Base-by-base conservation (phyloP, 2,113 vertebrate genomes). In the Epinephelus lanceolatus region DNA sequence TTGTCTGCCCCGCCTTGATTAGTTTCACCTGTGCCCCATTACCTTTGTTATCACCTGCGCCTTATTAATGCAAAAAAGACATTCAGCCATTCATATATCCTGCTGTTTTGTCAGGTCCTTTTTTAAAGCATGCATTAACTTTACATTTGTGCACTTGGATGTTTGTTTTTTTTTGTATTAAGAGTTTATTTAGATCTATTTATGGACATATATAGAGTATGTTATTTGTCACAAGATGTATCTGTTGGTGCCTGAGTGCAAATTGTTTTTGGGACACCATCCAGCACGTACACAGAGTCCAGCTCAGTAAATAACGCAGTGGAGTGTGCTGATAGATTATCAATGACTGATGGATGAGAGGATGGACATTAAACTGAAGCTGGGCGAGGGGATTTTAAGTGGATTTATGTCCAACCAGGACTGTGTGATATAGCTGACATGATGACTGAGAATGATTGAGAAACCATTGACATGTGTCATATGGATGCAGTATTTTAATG, bases 251-350 rank as follows among this genome's bases (percentile, higher is more conserved):
- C 30, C 60, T 66, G 74, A 12, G 13, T 40, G 42, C 49, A 62
- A 76, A 76, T 79, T 53, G 61, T 21, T 79, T 78, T 61, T 69
- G 30, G 57, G 71, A 78, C 56, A 53, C 42, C 57, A 76, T 76
- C 76, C 21, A 72, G 72, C 72, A 72, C 60, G 71, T 51, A 23
- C 25, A 51, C 27, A 49, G 6, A 49, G 45, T 45, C 18, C 33
- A 47, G n/a, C 53, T 56, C 53, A 72, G 42, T 62, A 67, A 74
- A 59, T 56, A 18, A 53, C 63, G 68, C 57, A 51, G 66, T 30
- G 70, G 47, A 69, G 63, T 51, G 27, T 69, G 78, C 66, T 78
- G 82, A 74, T 69, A 75, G 76, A 75, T 83, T 30, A 76, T 81
- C 73, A 76, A 83, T 65, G 78, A 42, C 51, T 82, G 79, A 80